Evolutionary conservation across 2,888 invertebrate species (phyloP).

Genomic region (Cyrtodaria siliqua): DNA sequence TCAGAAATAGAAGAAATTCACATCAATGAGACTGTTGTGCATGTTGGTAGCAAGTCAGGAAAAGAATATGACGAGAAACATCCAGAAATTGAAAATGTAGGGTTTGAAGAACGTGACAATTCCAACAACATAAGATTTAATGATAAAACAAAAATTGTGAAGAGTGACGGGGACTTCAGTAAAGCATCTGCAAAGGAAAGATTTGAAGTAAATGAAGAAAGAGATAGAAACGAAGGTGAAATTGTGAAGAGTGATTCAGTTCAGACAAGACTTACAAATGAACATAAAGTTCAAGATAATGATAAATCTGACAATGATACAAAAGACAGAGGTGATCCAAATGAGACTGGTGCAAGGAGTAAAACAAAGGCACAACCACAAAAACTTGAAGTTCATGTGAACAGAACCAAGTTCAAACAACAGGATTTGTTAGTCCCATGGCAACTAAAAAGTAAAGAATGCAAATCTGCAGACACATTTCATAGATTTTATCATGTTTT

Average conservation of each 20-base stretch:
- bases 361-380: neutral
- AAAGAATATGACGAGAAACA: neutral
- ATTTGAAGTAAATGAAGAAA: neutral
- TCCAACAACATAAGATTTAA: too few relatives aligned
- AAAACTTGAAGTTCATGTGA: slow-evolving; percentile 92
- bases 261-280: too few relatives aligned
- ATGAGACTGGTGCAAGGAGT: slow-evolving; percentile 1
- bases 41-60: too few relatives aligned
- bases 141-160: neutral
- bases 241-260: neutral
- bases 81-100: neutral
- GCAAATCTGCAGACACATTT: slow-evolving; percentile 59
- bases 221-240: neutral
- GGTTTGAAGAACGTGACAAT: too few relatives aligned
- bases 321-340: neutral
- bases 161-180: neutral
- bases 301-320: neutral
- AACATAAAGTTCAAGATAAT: too few relatives aligned
- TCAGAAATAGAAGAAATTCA: too few relatives aligned
- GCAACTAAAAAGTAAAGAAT: slow-evolving; percentile 88
- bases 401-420: slow-evolving; percentile 95
- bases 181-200: neutral
- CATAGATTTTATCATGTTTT: slow-evolving; percentile 98
- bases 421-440: slow-evolving; percentile 98
- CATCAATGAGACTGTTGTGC: too few relatives aligned